Evolutionary conservation across 2,113 vertebrate genomes (phyloP).

Genomic region (Pogonocichla stellata): DNA sequence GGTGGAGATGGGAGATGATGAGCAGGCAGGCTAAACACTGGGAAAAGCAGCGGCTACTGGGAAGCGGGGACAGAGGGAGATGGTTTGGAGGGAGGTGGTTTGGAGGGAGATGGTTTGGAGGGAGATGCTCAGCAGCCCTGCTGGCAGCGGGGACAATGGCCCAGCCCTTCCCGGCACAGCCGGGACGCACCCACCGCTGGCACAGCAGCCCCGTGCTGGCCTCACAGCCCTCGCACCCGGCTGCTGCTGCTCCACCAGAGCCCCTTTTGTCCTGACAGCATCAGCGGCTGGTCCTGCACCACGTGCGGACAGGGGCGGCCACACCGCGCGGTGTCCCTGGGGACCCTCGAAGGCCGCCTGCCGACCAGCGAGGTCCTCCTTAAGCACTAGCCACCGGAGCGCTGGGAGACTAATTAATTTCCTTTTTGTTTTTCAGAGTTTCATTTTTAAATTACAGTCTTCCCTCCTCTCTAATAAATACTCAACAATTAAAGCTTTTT

Average conservation of each 20-base stretch:
- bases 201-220: rapidly evolving
- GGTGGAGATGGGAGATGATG: slow-evolving; percentile 44
- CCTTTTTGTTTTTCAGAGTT: slow-evolving; percentile 79
- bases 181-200: rapidly evolving
- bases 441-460: slow-evolving; percentile 81
- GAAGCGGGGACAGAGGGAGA: rapidly evolving
- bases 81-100: background rate
- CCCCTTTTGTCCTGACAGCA: rapidly evolving
- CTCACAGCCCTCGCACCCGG: rapidly evolving
- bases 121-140: rapidly evolving
- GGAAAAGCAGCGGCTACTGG: background rate
- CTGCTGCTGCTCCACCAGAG: background rate
- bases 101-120: background rate
- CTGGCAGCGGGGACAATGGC: background rate
- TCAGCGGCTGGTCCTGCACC: rapidly evolving
- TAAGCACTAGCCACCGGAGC: slow-evolving; percentile 29
- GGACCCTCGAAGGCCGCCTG: background rate
- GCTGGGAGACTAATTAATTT: slow-evolving; percentile 72
- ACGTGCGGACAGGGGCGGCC: rapidly evolving
- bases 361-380: background rate
- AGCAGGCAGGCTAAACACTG: background rate
- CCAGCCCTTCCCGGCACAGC: rapidly evolving
- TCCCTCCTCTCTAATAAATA: slow-evolving; percentile 84
- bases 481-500: slow-evolving; percentile 83
- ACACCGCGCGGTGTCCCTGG: rapidly evolving